Evolutionary conservation across 2,797 vertebrate species (phyloP), one percentile per base, ranked within the genome.

Genomic region (Lophotriccus pileatus): DNA sequence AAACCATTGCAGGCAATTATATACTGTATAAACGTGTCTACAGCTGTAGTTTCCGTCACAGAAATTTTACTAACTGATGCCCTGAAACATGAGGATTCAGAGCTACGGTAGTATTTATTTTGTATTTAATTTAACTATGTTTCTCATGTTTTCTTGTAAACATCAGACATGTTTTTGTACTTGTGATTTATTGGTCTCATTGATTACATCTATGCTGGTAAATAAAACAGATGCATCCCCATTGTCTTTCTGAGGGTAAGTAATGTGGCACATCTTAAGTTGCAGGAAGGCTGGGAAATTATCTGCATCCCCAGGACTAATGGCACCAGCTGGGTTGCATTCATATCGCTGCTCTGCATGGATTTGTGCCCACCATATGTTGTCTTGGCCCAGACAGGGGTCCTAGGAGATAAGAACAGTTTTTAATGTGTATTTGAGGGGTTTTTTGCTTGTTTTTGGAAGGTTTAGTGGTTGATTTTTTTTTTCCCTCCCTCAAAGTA

Each of bases 291-390:
- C 17, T 17, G 12, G 28, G 44, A 84, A 90, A 85, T 62, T 2
- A 69, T 34, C 11, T 82, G 39, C 1, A 1, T 69, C 14, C 27
- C 41, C 19, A 37, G 52, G 30, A 34, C 36, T 59, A 41, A 34
- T 69, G 30, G 11, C 17, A 63, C 12, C 28, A 64, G 10, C 23
- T 60, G 44, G 36, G 6, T 39, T 82, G 30, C 7, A 32, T 63
- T 73, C 24, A 72, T 19, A 24, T 9, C 55, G 50, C n/a, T 9
- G 9, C 49, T 91, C 25, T 59, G 58, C n/a, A 58, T 17, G 22
- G 25, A 64, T 10, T 10, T 41, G 14, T 58, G 32, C 22, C 55
- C 89, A 15, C 14, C 25, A 22, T n/a, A n/a, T 0, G 0, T 0
- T 36, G 21, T 19, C n/a, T 59, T 50, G 62, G 15, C 43, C 27